Evolutionary conservation across 1,140 invertebrate genomes (phyloP).

Genomic region (Rhyacophila brunnea): DNA sequence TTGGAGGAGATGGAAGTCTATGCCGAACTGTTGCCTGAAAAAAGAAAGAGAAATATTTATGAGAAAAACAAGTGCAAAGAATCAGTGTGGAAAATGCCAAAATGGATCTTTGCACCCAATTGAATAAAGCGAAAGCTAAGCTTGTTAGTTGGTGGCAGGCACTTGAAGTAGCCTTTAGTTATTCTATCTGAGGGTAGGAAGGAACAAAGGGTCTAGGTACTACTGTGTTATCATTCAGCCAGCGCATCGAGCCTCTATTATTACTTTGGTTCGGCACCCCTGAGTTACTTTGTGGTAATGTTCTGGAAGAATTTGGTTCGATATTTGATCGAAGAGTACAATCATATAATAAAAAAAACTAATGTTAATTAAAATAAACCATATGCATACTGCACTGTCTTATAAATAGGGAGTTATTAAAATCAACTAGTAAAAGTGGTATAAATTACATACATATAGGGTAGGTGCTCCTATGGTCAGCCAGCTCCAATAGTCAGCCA

Average conservation of each 20-base stretch:
- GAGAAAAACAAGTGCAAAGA: neutral
- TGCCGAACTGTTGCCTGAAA: slow-evolving; percentile 51
- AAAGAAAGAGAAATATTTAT: slow-evolving; percentile 36
- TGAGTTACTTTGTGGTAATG: slow-evolving; percentile 2
- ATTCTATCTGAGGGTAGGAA: neutral
- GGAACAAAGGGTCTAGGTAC: slow-evolving; percentile 23
- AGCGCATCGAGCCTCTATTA: slow-evolving; percentile 26
- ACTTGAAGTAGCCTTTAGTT: neutral
- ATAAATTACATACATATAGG: too few relatives aligned
- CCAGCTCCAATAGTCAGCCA: too few relatives aligned
- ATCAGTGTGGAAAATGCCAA: neutral
- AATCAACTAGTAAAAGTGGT: too few relatives aligned
- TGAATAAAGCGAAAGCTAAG: slow-evolving; percentile 19
- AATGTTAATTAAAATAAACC: too few relatives aligned
- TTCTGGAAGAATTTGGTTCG: too few relatives aligned
- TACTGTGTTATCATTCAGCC: slow-evolving; percentile 27
- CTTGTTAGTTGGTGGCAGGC: slow-evolving; percentile 9
- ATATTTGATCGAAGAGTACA: too few relatives aligned
- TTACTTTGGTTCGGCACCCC: slow-evolving; percentile 29
- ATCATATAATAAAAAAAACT: too few relatives aligned
- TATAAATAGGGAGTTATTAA: too few relatives aligned
- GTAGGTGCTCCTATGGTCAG: too few relatives aligned
- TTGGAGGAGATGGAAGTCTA: slow-evolving; percentile 46
- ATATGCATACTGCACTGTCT: too few relatives aligned
- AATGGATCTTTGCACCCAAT: slow-evolving; percentile 12